Evolutionary conservation across 2,113 vertebrate species (phyloP).

Genomic region (Proteles cristata): DNA sequence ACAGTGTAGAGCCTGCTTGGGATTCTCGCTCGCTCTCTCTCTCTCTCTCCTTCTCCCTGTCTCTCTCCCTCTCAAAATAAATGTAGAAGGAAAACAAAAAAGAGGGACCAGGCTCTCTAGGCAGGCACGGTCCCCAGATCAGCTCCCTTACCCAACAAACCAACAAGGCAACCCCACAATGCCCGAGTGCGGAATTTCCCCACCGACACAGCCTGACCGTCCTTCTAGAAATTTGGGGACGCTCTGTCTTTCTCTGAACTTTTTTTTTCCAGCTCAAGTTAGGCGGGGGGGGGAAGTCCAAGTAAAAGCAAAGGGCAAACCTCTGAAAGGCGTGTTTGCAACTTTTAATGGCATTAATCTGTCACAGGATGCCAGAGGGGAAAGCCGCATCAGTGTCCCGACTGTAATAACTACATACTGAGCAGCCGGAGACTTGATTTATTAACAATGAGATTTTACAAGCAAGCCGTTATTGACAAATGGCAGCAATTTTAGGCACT

Average conservation of each 20-base stretch:
- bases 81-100: too few species aligned
- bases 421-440: slow-evolving; percentile 68
- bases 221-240: background rate
- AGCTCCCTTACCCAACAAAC: background rate
- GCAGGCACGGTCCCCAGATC: fast-evolving
- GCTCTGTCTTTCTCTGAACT: background rate
- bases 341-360: slow-evolving; percentile 70
- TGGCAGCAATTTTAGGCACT: slow-evolving; percentile 78
- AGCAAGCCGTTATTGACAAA: slow-evolving; percentile 81
- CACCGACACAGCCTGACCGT: fast-evolving
- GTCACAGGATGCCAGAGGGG: slow-evolving; percentile 65
- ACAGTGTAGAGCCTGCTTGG: too few species aligned
- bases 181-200: fast-evolving
- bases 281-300: fast-evolving
- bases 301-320: background rate
- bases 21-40: too few species aligned
- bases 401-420: slow-evolving; percentile 43
- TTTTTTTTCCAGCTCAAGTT: background rate
- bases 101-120: too few species aligned
- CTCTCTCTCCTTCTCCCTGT: too few species aligned
- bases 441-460: slow-evolving; percentile 78
- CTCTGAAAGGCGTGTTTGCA: background rate
- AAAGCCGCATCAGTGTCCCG: slow-evolving; percentile 22
- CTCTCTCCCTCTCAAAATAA: too few species aligned
- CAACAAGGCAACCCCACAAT: fast-evolving